Conservation (phyloP, 2,113 vertebrate species). For the Triplophysa dalaica region DNA sequence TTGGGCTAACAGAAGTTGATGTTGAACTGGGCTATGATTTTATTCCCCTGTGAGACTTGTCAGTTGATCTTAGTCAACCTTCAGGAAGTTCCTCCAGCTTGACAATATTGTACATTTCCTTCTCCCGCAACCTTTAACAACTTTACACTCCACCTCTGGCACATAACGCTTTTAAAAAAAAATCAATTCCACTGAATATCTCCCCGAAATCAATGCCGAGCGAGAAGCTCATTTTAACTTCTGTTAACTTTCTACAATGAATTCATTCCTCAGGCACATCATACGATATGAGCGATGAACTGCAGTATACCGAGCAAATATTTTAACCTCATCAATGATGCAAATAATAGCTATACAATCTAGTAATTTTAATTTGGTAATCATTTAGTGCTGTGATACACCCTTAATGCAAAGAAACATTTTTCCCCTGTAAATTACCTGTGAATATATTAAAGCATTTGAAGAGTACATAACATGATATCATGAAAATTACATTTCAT, state of each 20-base stretch:
- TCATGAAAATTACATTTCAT: too few relatives aligned
- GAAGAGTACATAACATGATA: too few relatives aligned
- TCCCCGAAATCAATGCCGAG: slow-evolving; percentile 22
- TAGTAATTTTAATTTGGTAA: too few relatives aligned
- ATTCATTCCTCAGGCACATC: too few relatives aligned
- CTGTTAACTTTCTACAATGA: not conserved
- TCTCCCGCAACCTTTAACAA: slow-evolving; percentile 20
- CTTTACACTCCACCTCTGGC: slow-evolving; percentile 30
- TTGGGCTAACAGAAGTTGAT: slow-evolving; percentile 48
- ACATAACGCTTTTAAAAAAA: slow-evolving; percentile 18
- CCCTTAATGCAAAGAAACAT: too few relatives aligned
- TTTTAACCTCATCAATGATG: not conserved
- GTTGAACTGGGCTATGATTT: slow-evolving; percentile 42
- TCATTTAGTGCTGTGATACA: too few relatives aligned
- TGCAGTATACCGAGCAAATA: not conserved
- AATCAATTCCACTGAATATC: slow-evolving; percentile 35
- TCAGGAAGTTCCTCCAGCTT: slow-evolving; percentile 51
- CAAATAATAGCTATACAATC: not conserved
- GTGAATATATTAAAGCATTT: too few relatives aligned
- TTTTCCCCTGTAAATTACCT: too few relatives aligned
- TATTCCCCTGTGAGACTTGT: slow-evolving; percentile 38
- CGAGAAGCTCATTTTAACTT: slow-evolving; percentile 26
- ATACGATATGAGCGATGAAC: not conserved
- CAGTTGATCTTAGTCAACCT: slow-evolving; percentile 45
- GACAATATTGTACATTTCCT: slow-evolving; percentile 47